These are phyloP conservation scores for Junonia oenone DNA, from an alignment of 2,888 invertebrate genomes.

Conservation along the genomic window DNA sequence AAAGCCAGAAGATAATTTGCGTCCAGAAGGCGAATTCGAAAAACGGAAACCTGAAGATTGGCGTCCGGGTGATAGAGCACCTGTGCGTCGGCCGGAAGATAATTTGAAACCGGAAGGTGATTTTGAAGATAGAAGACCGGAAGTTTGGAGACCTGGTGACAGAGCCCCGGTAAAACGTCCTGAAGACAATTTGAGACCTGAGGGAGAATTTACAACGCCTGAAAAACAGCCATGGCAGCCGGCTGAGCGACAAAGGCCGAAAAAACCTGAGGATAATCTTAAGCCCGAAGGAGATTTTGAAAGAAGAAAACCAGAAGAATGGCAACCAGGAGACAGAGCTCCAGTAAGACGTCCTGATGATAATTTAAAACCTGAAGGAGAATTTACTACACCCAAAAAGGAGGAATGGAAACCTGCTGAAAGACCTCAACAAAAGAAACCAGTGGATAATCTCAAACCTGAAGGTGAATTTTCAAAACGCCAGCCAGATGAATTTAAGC, in stretches of 20 bases:
- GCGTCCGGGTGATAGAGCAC: constrained; percentile 54
- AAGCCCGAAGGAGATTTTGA: constrained; percentile 73
- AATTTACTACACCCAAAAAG: constrained; percentile 54
- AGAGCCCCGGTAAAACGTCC: constrained; percentile 70
- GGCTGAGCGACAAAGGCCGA: constrained; percentile 64
- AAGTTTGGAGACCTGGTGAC: constrained; percentile 65
- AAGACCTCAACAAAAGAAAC: constrained; percentile 51
- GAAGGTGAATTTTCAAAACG: constrained; percentile 74
- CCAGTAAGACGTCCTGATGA: constrained; percentile 46
- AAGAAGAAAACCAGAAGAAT: constrained; percentile 50
- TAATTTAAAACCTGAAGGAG: constrained; percentile 74
- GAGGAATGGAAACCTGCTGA: constrained; percentile 64
- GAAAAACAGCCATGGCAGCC: constrained; percentile 54
- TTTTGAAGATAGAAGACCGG: constrained; percentile 62
- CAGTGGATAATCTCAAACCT: constrained; percentile 63
- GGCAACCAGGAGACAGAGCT: constrained; percentile 59
- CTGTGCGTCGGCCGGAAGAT: constrained; percentile 54
- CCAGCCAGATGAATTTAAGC: constrained; percentile 56
- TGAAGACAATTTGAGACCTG: constrained; percentile 67
- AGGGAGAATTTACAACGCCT: constrained; percentile 63
- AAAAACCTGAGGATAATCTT: constrained; percentile 77
- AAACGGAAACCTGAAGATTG: constrained; percentile 46
- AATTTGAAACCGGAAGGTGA: constrained; percentile 80
- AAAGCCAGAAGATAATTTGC: constrained; percentile 68
- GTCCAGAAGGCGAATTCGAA: constrained; percentile 73